Evolutionary conservation across 2,888 invertebrate species (phyloP), one percentile per base, ranked within the genome.

Genomic region (Aleiodes alternator): DNA sequence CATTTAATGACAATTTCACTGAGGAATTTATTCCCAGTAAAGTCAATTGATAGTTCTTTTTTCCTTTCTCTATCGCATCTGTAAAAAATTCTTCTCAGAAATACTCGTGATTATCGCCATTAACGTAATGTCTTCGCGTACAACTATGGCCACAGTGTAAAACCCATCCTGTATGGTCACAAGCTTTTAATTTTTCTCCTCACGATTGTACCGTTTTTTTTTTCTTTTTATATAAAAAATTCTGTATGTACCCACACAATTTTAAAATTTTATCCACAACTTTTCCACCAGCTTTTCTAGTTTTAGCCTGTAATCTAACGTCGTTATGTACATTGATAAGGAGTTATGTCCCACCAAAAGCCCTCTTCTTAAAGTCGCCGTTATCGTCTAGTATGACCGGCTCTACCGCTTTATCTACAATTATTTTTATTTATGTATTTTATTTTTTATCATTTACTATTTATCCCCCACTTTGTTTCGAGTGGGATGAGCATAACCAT

Each of bases 91-190:
- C 51, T 68, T 68, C 51, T 74, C 80, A 75, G 71, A 80, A 82
- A 82, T 84, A 82, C 82, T 80, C 78, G 75, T 81, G 79, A 84
- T 85, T 86, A 87, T 86, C 84, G 84, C 84, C 82, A 86, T 86
- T 87, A 87, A 80, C 78, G 81, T 83, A 85, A 86, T 83, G 82
- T 82, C 82, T 82, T 70, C 68, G 64, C 69, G 50, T 77, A 76
- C 72, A 79, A 70, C 69, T 71, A 69, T 34, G 64, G 72, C 51
- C 73, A 76, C 75, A 75, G 75, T 72, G 50, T 70, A 51, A 61
- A 70, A 51, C 72, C 59, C 59, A 64, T 59, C 23, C 38, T 66
- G 57, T 56, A 56, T 61, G 64, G 72, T 69, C 43, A 51, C 71
- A 68, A 68, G 64, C 69, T 48, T 53, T 66, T 23, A 43, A 53